Base-by-base conservation (phyloP, 2,797 vertebrate species). In the Cheracebus regulus region DNA sequence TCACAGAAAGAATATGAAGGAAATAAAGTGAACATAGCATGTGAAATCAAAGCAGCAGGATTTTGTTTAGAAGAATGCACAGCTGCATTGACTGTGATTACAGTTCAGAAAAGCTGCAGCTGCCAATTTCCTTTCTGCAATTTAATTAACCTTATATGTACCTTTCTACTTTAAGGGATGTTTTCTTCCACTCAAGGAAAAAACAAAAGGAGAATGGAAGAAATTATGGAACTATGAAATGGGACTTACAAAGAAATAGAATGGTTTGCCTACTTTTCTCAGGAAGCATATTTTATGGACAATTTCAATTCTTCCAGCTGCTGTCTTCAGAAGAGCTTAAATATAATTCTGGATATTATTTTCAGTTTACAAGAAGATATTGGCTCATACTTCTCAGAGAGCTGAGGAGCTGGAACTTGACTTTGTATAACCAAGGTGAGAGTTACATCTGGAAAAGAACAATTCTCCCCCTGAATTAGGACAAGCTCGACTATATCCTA, bases 41-140 rank as follows among this genome's bases (percentile, higher is more conserved):
- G 75, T 57, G 61, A 46, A 24, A 36, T 55, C 44, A 22, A 39
- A 75, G 86, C 11, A 26, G 20, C 5, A 12, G 0, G 0, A 2
- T 20, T 1, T 11, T n/a, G 22, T 3, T 4, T 52, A 81, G 70
- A 26, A 84, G 41, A 0, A 30, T 0, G 13, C 67, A 39, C 9
- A 58, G 83, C n/a, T 7, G 82, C 1, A 0, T 78, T 33, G 79
- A 9, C 52, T 55, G 28, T 11, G 79, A 7, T 12, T 75, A 24
- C 0, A 57, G 19, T 24, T 10, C 70, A 48, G 22, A 72, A 72
- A 61, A 11, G 83, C 87, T 0, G 1, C 39, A 6, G 46, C 44
- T 26, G 72, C 82, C 20, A 5, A 1, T 14, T 3, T n/a, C 79
- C 33, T 67, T 14, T 44, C 50, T 57, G 52, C 12, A 22, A 78